These are phyloP conservation scores for Venturia canescens DNA, from an alignment of 1,140 invertebrate genomes.

Conservation along the genomic window DNA sequence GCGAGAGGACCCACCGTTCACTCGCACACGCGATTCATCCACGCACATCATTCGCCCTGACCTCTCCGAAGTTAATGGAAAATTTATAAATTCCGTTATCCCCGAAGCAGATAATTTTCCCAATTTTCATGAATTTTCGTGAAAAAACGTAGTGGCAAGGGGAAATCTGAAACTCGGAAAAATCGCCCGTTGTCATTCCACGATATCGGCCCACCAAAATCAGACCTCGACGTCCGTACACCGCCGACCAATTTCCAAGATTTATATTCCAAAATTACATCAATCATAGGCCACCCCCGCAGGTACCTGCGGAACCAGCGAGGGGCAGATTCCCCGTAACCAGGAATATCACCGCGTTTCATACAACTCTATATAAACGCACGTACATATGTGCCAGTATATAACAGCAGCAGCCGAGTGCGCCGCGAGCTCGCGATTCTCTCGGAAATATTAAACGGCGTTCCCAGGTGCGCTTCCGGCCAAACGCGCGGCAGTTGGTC, in stretches of 20 bases:
- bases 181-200: too few species aligned
- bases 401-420: not conserved
- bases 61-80: too few species aligned
- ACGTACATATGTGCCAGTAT: too few species aligned
- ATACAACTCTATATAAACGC: too few species aligned
- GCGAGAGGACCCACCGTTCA: not conserved
- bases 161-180: too few species aligned
- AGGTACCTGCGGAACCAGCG: too few species aligned
- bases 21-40: slow-evolving; percentile 10
- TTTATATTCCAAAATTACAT: slow-evolving; percentile 40
- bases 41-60: too few species aligned
- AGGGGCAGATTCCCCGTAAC: too few species aligned
- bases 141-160: too few species aligned
- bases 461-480: slow-evolving; percentile 66
- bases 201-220: too few species aligned
- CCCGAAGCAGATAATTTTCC: not conserved
- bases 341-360: too few species aligned
- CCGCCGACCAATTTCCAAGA: slow-evolving; percentile 1
- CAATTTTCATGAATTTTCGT: too few species aligned
- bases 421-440: slow-evolving; percentile 42
- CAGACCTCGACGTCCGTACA: not conserved
- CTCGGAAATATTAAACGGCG: slow-evolving; percentile 65
- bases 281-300: not conserved
- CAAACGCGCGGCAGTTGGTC: slow-evolving; percentile 63
- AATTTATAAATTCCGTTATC: not conserved